phyloP scores from a whole-genome alignment of 2,888 invertebrate genomes.

The Tetragnatha montana region DNA sequence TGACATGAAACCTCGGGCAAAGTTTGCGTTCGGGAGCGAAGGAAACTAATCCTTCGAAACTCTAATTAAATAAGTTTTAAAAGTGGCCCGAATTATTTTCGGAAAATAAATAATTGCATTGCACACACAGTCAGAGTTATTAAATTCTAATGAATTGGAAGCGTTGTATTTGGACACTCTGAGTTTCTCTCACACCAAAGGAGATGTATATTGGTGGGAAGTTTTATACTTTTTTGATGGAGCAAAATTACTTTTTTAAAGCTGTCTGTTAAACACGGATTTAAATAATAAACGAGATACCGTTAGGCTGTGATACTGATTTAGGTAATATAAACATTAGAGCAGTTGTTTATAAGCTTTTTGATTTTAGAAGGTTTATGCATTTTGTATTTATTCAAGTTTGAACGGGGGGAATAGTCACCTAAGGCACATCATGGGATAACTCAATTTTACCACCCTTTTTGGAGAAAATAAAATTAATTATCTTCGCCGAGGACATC shows the following conservation, averaged over 20 bases:
- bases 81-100: background rate
- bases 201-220: background rate
- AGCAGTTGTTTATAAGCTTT: no score
- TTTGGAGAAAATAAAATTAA: no score
- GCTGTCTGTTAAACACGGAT: background rate
- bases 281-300: background rate
- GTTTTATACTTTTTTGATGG: background rate
- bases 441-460: no score
- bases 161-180: background rate
- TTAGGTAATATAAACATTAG: no score
- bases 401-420: no score
- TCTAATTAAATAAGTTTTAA: conserved; percentile 49
- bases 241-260: background rate
- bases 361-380: no score
- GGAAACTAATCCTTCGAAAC: conserved; percentile 34
- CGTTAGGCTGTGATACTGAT: no score
- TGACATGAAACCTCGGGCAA: conserved; percentile 24
- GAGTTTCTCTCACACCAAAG: background rate
- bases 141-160: background rate
- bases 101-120: conserved; percentile 44
- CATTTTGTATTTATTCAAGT: no score
- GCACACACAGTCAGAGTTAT: background rate
- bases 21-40: conserved; percentile 17
- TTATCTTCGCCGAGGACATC: no score
- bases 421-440: no score